Evolutionary conservation across 2,888 invertebrate species (phyloP).

Genomic region (Leuctra nigra): DNA sequence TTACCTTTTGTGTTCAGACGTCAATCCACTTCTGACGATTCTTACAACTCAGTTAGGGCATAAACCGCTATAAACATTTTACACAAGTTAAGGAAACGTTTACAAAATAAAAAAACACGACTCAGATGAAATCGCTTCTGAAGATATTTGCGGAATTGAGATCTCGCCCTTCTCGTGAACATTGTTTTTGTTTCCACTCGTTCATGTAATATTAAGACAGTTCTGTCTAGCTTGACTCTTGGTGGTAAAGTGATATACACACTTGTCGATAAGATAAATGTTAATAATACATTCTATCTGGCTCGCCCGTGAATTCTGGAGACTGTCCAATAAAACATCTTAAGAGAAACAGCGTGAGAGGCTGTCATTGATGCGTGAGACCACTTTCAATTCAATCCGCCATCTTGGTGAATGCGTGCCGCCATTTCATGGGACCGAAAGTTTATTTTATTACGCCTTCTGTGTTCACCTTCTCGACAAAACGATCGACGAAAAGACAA

Average conservation of each 20-base stretch:
- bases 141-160: too few relatives aligned
- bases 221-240: too few relatives aligned
- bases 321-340: slow-evolving; percentile 21
- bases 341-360: neutral
- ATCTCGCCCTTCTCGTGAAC: too few relatives aligned
- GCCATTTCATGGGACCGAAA: neutral
- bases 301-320: slow-evolving; percentile 21
- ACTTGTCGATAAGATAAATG: slow-evolving; percentile 24
- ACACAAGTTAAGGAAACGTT: too few relatives aligned
- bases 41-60: too few relatives aligned
- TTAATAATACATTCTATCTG: slow-evolving; percentile 23
- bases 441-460: slow-evolving; percentile 8
- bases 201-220: too few relatives aligned
- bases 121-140: too few relatives aligned
- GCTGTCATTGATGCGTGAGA: neutral
- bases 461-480: slow-evolving; percentile 5
- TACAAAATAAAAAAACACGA: too few relatives aligned
- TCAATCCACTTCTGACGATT: too few relatives aligned
- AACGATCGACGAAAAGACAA: neutral
- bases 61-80: too few relatives aligned
- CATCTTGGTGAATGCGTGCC: neutral
- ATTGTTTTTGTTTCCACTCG: too few relatives aligned
- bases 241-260: slow-evolving; percentile 19
- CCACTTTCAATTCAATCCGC: slow-evolving; percentile 2
- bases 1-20: too few relatives aligned